Percentiles rank a stretch among this genome's conserved stretches.
Evolutionary conservation across 53 echinoderm and acorn worm species (phyloP).

Genomic region (Astropecten irregularis): DNA sequence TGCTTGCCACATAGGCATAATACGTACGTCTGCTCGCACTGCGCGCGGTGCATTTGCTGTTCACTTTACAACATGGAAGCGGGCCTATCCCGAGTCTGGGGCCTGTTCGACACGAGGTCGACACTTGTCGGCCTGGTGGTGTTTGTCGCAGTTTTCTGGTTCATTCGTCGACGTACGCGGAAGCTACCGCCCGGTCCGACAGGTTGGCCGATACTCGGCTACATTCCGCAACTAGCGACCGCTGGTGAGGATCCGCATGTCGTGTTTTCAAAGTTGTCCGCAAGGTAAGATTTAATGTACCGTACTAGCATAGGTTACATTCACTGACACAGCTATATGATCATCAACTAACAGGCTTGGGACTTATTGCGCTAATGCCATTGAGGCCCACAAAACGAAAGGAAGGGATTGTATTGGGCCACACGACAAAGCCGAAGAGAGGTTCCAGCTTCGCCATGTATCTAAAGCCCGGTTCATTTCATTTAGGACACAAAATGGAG

Average conservation of each 20-base stretch:
- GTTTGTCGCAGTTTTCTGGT: background rate
- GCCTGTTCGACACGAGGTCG: background rate
- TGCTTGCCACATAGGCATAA: too few relatives aligned
- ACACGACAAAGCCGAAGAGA: too few relatives aligned
- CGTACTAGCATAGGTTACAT: background rate
- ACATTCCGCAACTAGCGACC: slow-evolving; percentile 21
- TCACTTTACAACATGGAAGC: too few relatives aligned
- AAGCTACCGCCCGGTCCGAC: slow-evolving; percentile 20
- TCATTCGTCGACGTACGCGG: slow-evolving; percentile 8
- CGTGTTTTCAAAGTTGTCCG: background rate
- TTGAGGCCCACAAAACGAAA: too few relatives aligned
- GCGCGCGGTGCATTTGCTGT: too few relatives aligned
- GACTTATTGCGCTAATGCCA: too few relatives aligned
- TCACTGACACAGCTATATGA: too few relatives aligned
- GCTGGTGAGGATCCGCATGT: slow-evolving; percentile 8
- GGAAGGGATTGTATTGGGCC: background rate
- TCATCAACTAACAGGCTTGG: background rate
- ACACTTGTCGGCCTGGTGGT: background rate
- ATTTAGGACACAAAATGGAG: too few relatives aligned
- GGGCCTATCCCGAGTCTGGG: background rate
- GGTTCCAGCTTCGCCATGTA: too few relatives aligned
- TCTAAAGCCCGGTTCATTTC: too few relatives aligned
- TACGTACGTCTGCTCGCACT: too few relatives aligned
- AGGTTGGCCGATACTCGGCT: slow-evolving; percentile 26
- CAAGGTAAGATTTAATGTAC: background rate